These are phyloP conservation scores for Zaprionus kolodkinae DNA, from an alignment of 1,140 invertebrate species.

Conservation along the genomic window DNA sequence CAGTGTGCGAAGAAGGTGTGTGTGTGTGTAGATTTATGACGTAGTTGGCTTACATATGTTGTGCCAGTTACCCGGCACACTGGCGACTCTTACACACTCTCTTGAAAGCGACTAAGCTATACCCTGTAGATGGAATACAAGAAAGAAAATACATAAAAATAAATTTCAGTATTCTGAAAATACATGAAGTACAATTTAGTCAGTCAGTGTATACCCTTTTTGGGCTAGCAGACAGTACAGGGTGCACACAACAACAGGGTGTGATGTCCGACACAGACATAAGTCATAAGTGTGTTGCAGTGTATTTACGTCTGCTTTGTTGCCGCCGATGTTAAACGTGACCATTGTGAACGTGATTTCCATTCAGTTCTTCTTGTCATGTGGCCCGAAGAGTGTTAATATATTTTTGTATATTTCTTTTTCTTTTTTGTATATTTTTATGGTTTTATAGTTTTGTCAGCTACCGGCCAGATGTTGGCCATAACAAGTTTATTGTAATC, in stretches of 20 bases:
- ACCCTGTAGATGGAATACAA: not conserved
- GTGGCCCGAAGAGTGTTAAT: constrained; percentile 61
- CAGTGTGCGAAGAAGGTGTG: not conserved
- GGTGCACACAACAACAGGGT: not conserved
- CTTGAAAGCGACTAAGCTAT: not conserved
- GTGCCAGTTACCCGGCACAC: constrained; percentile 22
- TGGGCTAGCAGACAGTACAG: not conserved
- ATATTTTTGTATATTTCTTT: constrained; percentile 24
- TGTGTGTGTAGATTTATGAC: constrained; percentile 69
- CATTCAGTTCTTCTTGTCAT: constrained; percentile 28
- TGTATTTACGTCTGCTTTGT: constrained; percentile 25
- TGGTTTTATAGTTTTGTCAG: constrained; percentile 43
- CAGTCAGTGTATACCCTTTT: constrained; percentile 22
- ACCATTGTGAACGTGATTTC: constrained; percentile 53
- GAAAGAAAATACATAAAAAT: not conserved
- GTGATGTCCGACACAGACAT: not conserved
- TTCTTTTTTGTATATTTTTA: constrained; percentile 29
- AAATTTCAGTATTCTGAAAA: not conserved
- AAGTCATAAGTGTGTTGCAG: constrained; percentile 47
- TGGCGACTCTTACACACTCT: constrained; percentile 1
- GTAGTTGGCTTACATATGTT: constrained; percentile 69
- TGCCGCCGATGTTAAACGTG: constrained; percentile 53
- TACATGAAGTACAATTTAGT: too few species aligned
- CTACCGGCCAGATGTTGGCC: constrained; percentile 29
- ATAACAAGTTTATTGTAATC: constrained; percentile 44